phyloP scores from a whole-genome alignment of 2,888 invertebrate genomes.

The Lypha dubia region DNA sequence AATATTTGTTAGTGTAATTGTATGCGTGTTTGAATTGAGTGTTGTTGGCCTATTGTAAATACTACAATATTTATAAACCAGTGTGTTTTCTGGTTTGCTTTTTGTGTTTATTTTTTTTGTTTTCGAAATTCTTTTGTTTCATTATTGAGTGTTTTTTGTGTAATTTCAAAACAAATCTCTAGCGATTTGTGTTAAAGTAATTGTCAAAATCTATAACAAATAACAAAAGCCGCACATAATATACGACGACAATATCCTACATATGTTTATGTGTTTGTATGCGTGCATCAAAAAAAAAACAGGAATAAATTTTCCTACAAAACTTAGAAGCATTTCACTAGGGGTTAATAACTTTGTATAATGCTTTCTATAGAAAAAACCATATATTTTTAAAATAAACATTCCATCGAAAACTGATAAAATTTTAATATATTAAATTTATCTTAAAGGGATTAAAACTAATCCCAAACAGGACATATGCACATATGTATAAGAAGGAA shows the following conservation, averaged over 20 bases:
- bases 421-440: too few relatives aligned
- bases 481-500: too few relatives aligned
- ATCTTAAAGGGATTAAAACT: too few relatives aligned
- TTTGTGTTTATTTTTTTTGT: too few relatives aligned
- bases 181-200: slow-evolving; percentile 57
- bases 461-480: too few relatives aligned
- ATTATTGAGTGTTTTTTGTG: slow-evolving; percentile 21
- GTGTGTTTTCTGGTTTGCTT: slow-evolving; percentile 1
- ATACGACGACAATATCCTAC: not conserved
- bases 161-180: slow-evolving; percentile 59
- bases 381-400: too few relatives aligned
- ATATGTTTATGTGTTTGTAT: not conserved
- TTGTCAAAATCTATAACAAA: slow-evolving; percentile 47
- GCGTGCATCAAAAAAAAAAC: not conserved
- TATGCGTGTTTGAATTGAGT: slow-evolving; percentile 41
- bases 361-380: too few relatives aligned
- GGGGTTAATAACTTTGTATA: not conserved
- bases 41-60: slow-evolving; percentile 46
- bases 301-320: not conserved
- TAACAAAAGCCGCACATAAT: not conserved
- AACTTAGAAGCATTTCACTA: not conserved
- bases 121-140: slow-evolving; percentile 22
- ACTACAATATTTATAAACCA: slow-evolving; percentile 37
- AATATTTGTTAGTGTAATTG: slow-evolving; percentile 7
- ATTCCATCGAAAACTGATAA: too few relatives aligned